Percentiles rank a stretch among this genome's conserved stretches.
phyloP scores from a whole-genome alignment of 2,113 vertebrate species.

The Dicrurus megarhynchus region DNA sequence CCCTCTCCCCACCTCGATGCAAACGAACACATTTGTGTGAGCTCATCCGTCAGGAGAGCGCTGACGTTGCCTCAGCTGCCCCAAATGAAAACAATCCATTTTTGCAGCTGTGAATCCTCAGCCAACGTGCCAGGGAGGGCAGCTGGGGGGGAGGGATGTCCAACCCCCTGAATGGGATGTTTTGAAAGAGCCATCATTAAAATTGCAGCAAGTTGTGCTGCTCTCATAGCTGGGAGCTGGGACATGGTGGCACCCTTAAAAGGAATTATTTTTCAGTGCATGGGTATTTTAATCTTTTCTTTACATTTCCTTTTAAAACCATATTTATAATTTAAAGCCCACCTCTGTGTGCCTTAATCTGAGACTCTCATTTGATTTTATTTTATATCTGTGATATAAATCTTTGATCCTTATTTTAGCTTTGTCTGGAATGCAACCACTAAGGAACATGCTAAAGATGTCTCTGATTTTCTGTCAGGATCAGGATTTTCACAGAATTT shows the following conservation, averaged over 20 bases:
- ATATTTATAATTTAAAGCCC: slow-evolving; percentile 32
- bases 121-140: accelerated
- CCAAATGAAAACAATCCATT: not conserved
- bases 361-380: not conserved
- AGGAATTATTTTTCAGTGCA: not conserved
- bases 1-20: accelerated
- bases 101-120: not conserved
- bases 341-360: not conserved
- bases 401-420: slow-evolving; percentile 33
- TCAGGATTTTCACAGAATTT: not conserved
- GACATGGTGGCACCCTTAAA: not conserved
- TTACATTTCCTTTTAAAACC: not conserved
- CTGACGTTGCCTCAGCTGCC: accelerated
- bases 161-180: accelerated
- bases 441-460: not conserved
- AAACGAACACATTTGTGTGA: accelerated
- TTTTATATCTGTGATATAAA: slow-evolving; percentile 1
- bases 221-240: not conserved
- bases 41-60: accelerated
- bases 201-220: not conserved
- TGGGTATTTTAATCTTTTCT: not conserved
- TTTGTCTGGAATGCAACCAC: not conserved
- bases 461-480: not conserved
- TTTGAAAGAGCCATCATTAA: not conserved
- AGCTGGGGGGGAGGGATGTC: accelerated